These are phyloP conservation scores for Ispidina picta DNA, from an alignment of 2,797 vertebrate genomes.

Conservation along the genomic window DNA sequence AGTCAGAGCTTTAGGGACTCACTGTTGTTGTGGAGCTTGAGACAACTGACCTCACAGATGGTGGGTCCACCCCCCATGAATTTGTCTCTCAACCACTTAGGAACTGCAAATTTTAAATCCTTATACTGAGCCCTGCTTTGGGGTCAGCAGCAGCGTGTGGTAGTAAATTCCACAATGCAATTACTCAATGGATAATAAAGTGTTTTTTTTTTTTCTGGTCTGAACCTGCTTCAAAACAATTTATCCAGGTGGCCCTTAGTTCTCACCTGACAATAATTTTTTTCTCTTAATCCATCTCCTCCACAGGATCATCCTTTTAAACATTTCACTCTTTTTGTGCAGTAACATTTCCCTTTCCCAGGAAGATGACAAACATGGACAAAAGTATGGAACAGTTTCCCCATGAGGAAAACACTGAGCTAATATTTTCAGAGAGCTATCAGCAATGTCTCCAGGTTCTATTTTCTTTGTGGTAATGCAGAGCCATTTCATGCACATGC, in stretches of 20 bases:
- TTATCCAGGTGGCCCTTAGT: not conserved
- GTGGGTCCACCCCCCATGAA: rapidly evolving
- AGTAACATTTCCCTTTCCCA: not conserved
- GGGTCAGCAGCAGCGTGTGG: not conserved
- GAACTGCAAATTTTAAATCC: not conserved
- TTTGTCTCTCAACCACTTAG: not conserved
- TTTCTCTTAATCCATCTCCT: not conserved
- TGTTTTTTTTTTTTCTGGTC: not conserved
- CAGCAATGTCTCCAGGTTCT: not conserved
- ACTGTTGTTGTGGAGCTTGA: not conserved
- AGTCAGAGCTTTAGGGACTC: not conserved
- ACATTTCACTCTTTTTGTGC: not conserved
- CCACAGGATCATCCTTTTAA: not conserved
- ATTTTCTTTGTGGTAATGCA: not conserved
- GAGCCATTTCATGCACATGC: not conserved
- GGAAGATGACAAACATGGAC: too few relatives aligned
- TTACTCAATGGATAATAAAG: not conserved
- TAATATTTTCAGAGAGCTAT: not conserved
- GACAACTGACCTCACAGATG: not conserved
- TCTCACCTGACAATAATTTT: not conserved
- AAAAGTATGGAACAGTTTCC: too few relatives aligned
- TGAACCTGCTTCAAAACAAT: not conserved
- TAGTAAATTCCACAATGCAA: not conserved
- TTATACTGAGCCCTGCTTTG: not conserved
- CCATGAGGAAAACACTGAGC: too few relatives aligned